Base-by-base conservation (phyloP, 2,888 invertebrate genomes). In the Venusia cambrica region DNA sequence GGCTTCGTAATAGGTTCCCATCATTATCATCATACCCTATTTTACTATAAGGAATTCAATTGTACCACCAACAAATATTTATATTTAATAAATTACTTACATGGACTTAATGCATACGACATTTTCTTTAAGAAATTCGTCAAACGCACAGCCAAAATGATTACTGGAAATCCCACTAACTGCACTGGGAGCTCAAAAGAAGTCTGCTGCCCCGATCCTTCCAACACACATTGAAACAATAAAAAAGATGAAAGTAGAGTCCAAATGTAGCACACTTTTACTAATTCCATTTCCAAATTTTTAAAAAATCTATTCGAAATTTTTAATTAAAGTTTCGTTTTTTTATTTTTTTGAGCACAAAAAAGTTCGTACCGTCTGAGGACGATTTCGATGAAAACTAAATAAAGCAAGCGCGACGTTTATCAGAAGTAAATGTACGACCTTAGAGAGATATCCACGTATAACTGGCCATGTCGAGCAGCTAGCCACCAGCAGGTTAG, bases 121-220 rank as follows among this genome's bases (percentile, higher is more conserved):
- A 95, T 79, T 73, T 94, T 95, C 78, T 94, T 95, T 31, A 94
- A 90, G 61, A 95, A 95, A 78, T 94, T 95, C 1, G 94, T 91
- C 36, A 95, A 68, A 55, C 93, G 88, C 26, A 95, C 95, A 5
- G 94, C 94, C 26, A 94, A 76, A 33, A 95, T 91, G 55, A 95
- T 95, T 43, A 95, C 91, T 2, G 95, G 95, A 67, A 95, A 95
- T 17, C 95, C 95, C 29, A 95, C 88, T 28, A 95, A 77, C 66
- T 95, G 94, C 6, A 95, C 94, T 2, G 95, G 95, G 34, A 95
- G 67, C 54, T 94, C 65, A 45, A 75, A 75, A 1, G 63, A 56
- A 2, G 67, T 38, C 35, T 75, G 56, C 43, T 79, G 62, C 5
- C 73, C 58, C 0, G 66, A 61, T 5, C 79, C 71, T 54, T 79